A percentile compares a stretch with the other conserved stretches of the same genome.
phyloP scores from a whole-genome alignment of 37 sponge, comb jelly and placozoan species.

The Diacarnus erythraeanus region DNA sequence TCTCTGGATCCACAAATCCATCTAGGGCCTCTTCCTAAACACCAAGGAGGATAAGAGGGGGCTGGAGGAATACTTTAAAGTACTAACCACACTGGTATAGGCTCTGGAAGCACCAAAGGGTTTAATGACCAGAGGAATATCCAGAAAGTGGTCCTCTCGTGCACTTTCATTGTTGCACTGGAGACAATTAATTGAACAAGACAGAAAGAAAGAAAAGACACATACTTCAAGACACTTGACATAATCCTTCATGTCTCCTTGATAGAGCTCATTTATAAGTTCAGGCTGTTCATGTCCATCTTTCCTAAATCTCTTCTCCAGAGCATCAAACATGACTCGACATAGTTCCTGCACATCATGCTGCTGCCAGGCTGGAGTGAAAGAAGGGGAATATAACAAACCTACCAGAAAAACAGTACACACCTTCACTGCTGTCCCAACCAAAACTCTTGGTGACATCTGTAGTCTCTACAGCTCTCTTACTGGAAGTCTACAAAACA shows the following conservation, averaged over 20 bases:
- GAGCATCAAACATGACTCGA: conserved; percentile 96
- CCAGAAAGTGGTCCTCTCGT: conserved; percentile 79
- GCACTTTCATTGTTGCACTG: conserved; percentile 87
- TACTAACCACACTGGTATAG: conserved; percentile 78
- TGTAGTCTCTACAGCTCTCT: conserved; percentile 93
- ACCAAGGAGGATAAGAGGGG: background rate
- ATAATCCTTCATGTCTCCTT: conserved; percentile 91
- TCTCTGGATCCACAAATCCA: conserved; percentile 88
- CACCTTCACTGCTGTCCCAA: conserved; percentile 95
- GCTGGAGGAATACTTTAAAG: background rate
- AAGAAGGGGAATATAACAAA: background rate
- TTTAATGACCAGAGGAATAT: conserved; percentile 90
- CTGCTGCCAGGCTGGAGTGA: conserved; percentile 86
- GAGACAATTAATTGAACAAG: background rate
- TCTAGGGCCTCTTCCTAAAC: conserved; percentile 80
- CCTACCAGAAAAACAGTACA: background rate
- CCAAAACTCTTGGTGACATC: conserved; percentile 96
- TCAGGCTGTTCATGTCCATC: conserved; percentile 64
- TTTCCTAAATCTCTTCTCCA: conserved; percentile 79
- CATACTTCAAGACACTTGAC: conserved; percentile 87
- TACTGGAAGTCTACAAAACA: conserved; percentile 62
- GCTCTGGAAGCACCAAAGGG: conserved; percentile 77
- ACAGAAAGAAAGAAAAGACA: conserved; percentile 8
- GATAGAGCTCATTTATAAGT: conserved; percentile 89
- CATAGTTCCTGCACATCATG: conserved; percentile 97